These are phyloP conservation scores for Eriosoma lanigerum DNA, from an alignment of 1,140 invertebrate genomes.

Conservation along the genomic window DNA sequence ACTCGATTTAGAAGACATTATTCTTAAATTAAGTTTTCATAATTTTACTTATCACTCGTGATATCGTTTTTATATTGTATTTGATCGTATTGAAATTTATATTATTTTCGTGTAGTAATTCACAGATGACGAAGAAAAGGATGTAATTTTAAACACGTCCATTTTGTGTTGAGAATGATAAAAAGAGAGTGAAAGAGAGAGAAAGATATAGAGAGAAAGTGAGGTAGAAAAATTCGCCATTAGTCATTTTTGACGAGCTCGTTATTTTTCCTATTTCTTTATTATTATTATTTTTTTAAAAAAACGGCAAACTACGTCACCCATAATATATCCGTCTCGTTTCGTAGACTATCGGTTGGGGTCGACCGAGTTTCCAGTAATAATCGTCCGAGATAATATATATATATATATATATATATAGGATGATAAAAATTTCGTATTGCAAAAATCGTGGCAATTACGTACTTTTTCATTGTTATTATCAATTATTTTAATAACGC, in stretches of 20 bases:
- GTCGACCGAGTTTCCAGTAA: not conserved
- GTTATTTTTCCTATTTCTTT: constrained; percentile 39
- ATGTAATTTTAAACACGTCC: constrained; percentile 28
- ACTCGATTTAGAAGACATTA: too few species aligned
- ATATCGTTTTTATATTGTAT: not conserved
- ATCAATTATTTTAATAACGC: too few species aligned
- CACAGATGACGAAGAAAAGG: not conserved
- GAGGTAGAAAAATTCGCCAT: not conserved
- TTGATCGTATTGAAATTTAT: too few species aligned
- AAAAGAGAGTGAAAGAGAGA: too few species aligned
- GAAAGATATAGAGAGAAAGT: too few species aligned
- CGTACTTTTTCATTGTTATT: too few species aligned
- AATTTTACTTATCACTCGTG: not conserved
- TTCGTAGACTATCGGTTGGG: not conserved
- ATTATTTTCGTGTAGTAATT: not conserved
- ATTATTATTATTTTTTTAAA: not conserved
- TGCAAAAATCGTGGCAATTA: too few species aligned
- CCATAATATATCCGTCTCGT: too few species aligned
- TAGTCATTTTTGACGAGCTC: constrained; percentile 38
- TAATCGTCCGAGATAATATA: not conserved
- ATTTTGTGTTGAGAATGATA: not conserved
- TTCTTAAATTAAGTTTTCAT: too few species aligned
- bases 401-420: too few species aligned
- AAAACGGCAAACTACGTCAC: not conserved
- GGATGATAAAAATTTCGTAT: too few species aligned